A percentile compares a stretch with the other conserved stretches of the same genome.
phyloP scores from a whole-genome alignment of 2,888 invertebrate species.

The Calameuta idolon region DNA sequence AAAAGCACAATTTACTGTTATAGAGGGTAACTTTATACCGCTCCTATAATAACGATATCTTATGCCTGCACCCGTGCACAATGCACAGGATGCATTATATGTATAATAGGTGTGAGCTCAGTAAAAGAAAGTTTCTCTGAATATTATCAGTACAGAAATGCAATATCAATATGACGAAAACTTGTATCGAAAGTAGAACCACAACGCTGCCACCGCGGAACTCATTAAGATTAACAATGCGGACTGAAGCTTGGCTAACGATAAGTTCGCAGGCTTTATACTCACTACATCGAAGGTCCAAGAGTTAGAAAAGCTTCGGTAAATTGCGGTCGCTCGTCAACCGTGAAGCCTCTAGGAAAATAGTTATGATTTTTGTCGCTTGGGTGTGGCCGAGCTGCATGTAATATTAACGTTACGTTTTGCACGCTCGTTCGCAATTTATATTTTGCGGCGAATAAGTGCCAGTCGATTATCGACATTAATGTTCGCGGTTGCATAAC shows the following conservation, averaged over 20 bases:
- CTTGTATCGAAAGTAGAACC: neutral
- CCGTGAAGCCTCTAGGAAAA: neutral
- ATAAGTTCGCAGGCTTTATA: neutral
- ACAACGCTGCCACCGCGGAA: neutral
- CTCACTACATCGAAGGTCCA: neutral
- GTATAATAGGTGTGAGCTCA: too few species aligned
- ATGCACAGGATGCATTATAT: too few species aligned
- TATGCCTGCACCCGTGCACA: too few species aligned
- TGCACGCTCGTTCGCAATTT: too few species aligned
- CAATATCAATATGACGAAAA: neutral
- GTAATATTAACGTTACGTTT: neutral
- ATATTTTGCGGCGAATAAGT: too few species aligned
- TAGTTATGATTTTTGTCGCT: neutral
- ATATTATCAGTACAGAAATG: neutral
- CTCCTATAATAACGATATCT: too few species aligned
- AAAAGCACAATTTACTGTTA: too few species aligned
- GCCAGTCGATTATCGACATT: too few species aligned
- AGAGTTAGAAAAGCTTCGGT: neutral
- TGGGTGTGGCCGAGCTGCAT: neutral
- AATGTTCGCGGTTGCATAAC: neutral
- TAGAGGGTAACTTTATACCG: too few species aligned
- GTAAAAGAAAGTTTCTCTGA: neutral
- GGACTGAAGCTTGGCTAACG: neutral
- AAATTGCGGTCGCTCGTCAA: neutral
- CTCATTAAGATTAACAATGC: neutral